Percentiles rank a stretch among this genome's conserved stretches.
Conservation (phyloP, 2,113 vertebrate genomes). For the Tetrao urogallus region DNA sequence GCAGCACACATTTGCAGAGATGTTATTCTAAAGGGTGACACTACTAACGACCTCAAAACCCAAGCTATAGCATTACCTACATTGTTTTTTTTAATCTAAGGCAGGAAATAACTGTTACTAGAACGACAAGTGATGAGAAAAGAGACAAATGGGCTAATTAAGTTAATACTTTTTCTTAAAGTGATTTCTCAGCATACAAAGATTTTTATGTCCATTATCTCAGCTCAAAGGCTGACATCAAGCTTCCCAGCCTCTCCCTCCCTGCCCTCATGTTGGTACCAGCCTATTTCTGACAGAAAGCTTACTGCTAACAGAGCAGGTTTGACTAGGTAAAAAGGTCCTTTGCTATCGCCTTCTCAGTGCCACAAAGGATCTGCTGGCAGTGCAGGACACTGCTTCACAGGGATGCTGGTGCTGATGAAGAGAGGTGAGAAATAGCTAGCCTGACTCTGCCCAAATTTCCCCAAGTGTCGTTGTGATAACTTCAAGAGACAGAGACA, state of each 20-base stretch:
- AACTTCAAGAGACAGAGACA: background rate
- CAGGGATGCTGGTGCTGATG: background rate
- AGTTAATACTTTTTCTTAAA: background rate
- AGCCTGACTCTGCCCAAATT: rapidly evolving
- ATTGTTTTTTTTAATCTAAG: background rate
- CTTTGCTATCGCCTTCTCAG: background rate
- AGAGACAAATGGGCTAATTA: conserved; percentile 41
- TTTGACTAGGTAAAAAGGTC: background rate
- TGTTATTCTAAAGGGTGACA: background rate
- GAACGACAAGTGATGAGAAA: background rate
- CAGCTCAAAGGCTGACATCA: conserved; percentile 49
- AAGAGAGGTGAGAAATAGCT: background rate
- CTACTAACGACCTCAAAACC: background rate
- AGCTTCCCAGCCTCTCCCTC: background rate
- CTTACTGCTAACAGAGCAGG: background rate
- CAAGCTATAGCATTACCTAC: background rate
- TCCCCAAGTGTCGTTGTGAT: background rate
- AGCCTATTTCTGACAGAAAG: background rate
- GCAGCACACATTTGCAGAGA: background rate
- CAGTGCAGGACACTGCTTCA: background rate
- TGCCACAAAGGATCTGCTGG: rapidly evolving
- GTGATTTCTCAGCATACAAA: conserved; percentile 4
- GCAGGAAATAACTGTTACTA: background rate
- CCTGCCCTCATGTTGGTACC: background rate
- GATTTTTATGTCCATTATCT: conserved; percentile 45